A percentile compares a stretch with the other conserved stretches of the same genome.
Evolutionary conservation across 2,113 vertebrate genomes (phyloP).

Genomic region (Lophura nycthemera): DNA sequence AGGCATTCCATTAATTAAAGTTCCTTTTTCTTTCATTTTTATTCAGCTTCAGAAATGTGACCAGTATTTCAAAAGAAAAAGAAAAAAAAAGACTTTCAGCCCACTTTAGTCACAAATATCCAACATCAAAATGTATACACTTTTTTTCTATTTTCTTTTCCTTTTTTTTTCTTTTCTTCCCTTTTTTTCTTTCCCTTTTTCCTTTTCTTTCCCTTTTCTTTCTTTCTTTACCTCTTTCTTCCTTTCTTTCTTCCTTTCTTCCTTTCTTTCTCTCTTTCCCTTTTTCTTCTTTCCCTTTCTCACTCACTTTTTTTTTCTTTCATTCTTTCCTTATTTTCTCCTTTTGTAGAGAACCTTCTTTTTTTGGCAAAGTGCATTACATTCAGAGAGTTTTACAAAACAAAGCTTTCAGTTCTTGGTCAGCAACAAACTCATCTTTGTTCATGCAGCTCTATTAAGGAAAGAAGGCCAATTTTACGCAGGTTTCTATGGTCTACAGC

Average conservation of each 20-base stretch:
- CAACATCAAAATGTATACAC: constrained; percentile 74
- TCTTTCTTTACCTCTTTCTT: constrained; percentile 45
- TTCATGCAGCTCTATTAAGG: constrained; percentile 82
- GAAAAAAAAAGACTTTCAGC: constrained; percentile 37
- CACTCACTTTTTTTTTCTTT: background rate
- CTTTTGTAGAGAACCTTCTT: constrained; percentile 70
- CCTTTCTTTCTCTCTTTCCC: background rate
- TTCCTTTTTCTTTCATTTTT: constrained; percentile 87
- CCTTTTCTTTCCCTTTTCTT: too few species aligned
- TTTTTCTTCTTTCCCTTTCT: constrained; percentile 57
- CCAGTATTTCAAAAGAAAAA: constrained; percentile 73
- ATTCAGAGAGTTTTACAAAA: constrained; percentile 84
- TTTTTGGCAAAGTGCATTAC: constrained; percentile 78
- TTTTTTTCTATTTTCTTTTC: constrained; percentile 35
- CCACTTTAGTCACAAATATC: constrained; percentile 75
- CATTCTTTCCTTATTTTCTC: constrained; percentile 22
- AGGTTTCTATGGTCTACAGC: constrained; percentile 83
- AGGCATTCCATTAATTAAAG: constrained; percentile 86
- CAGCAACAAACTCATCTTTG: constrained; percentile 90
- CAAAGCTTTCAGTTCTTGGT: constrained; percentile 85
- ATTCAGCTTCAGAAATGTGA: constrained; percentile 87
- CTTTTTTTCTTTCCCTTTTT: background rate
- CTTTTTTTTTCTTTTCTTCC: background rate
- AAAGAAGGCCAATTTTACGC: constrained; percentile 88
- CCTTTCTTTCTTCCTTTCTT: background rate